Percentiles rank a stretch among this genome's conserved stretches.
These are phyloP conservation scores for Argyrosomus japonicus DNA, from an alignment of 2,113 vertebrate species.

Conservation along the genomic window DNA sequence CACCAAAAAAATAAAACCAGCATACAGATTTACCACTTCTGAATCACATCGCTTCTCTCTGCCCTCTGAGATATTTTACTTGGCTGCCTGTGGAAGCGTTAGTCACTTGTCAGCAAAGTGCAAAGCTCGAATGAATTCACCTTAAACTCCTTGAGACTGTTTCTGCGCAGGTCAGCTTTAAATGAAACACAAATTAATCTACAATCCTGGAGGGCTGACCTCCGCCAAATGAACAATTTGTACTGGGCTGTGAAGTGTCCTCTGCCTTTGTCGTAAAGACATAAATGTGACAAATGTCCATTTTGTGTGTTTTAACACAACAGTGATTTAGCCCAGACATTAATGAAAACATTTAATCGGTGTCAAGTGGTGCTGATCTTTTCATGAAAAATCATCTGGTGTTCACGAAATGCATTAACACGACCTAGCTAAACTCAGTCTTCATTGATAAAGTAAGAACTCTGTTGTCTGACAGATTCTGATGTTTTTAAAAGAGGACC, in stretches of 20 bases:
- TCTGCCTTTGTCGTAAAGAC: constrained; percentile 6
- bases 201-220: constrained; percentile 14
- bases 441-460: background rate
- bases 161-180: constrained; percentile 68
- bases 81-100: constrained; percentile 25
- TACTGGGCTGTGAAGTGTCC: constrained; percentile 23
- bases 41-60: constrained; percentile 19
- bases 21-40: background rate
- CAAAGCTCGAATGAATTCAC: constrained; percentile 55
- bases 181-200: constrained; percentile 55
- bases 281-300: constrained; percentile 32
- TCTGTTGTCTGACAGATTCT: background rate
- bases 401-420: background rate
- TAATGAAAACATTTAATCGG: constrained; percentile 2
- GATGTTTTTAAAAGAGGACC: background rate
- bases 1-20: background rate
- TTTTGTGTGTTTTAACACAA: constrained; percentile 8
- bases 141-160: constrained; percentile 51
- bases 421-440: background rate
- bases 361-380: background rate
- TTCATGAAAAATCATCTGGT: background rate
- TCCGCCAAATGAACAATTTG: constrained; percentile 49
- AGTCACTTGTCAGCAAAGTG: constrained; percentile 65
- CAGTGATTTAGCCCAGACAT: background rate
- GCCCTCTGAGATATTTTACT: constrained; percentile 39